A percentile compares a stretch with the other conserved stretches of the same genome.
phyloP scores from a whole-genome alignment of 2,888 invertebrate species.

The Drosophila subsilvestris region DNA sequence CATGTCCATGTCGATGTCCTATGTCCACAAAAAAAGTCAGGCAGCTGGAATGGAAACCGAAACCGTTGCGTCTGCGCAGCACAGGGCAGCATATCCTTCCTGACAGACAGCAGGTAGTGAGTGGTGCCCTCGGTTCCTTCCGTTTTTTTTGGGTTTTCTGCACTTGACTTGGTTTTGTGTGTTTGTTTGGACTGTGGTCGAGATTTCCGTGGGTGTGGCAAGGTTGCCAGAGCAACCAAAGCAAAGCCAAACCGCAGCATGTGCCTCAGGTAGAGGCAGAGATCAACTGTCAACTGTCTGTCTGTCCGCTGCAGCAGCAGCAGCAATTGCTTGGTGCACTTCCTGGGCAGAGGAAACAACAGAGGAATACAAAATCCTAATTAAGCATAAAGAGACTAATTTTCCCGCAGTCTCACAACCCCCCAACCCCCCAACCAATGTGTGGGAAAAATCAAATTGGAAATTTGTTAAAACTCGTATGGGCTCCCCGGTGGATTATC shows the following conservation, averaged over 20 bases:
- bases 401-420: slow-evolving; percentile 39
- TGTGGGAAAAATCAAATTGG: slow-evolving; percentile 68
- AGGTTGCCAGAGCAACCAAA: slow-evolving; percentile 24
- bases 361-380: slow-evolving; percentile 69
- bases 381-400: slow-evolving; percentile 81
- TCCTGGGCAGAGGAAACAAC: slow-evolving; percentile 61
- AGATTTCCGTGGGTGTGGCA: slow-evolving; percentile 61
- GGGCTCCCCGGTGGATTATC: slow-evolving; percentile 60
- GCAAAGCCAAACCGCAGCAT: slow-evolving; percentile 73
- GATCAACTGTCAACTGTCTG: slow-evolving; percentile 53
- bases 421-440: too few species aligned
- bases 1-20: slow-evolving; percentile 32
- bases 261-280: slow-evolving; percentile 56
- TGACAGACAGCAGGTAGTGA: slow-evolving; percentile 63
- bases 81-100: slow-evolving; percentile 5
- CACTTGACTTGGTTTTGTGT: slow-evolving; percentile 68
- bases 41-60: slow-evolving; percentile 50
- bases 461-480: slow-evolving; percentile 44
- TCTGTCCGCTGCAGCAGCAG: background rate
- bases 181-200: slow-evolving; percentile 45
- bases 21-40: slow-evolving; percentile 22
- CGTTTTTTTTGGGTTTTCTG: slow-evolving; percentile 30
- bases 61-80: slow-evolving; percentile 35
- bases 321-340: slow-evolving; percentile 51
- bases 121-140: slow-evolving; percentile 49